Evolutionary conservation across 2,797 vertebrate genomes (phyloP).

Genomic region (Scomberomorus guttatus): DNA sequence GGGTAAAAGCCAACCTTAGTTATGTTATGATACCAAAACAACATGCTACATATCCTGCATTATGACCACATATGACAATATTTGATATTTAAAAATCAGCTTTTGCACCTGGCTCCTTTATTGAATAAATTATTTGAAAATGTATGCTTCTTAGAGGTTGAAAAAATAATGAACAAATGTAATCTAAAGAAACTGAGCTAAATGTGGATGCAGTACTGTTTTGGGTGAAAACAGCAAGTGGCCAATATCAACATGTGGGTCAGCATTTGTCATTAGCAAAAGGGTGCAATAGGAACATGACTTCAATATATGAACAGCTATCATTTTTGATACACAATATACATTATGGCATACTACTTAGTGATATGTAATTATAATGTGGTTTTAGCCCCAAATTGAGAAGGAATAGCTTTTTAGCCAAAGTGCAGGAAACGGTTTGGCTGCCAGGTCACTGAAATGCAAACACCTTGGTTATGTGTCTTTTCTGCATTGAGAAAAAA

Average conservation of each 20-base stretch:
- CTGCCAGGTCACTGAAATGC: conserved; percentile 3
- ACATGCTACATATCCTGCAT: not conserved
- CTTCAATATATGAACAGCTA: not conserved
- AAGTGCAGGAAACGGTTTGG: conserved; percentile 23
- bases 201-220: conserved; percentile 44
- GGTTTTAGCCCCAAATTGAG: not conserved
- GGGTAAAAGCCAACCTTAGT: not conserved
- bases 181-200: not conserved
- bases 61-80: not conserved
- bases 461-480: not conserved
- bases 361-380: not conserved
- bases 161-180: not conserved
- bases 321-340: not conserved
- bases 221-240: conserved; percentile 56
- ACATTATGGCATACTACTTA: not conserved
- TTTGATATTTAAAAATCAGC: conserved; percentile 17
- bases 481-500: conserved; percentile 4
- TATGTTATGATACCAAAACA: not conserved
- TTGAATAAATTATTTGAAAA: not conserved
- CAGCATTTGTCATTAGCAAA: not conserved
- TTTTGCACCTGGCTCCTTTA: not conserved
- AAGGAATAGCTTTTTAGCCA: not conserved
- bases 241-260: conserved; percentile 28
- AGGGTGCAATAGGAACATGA: not conserved
- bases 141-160: not conserved